phyloP scores from a whole-genome alignment of 2,797 vertebrate genomes.

The Coendou prehensilis region DNA sequence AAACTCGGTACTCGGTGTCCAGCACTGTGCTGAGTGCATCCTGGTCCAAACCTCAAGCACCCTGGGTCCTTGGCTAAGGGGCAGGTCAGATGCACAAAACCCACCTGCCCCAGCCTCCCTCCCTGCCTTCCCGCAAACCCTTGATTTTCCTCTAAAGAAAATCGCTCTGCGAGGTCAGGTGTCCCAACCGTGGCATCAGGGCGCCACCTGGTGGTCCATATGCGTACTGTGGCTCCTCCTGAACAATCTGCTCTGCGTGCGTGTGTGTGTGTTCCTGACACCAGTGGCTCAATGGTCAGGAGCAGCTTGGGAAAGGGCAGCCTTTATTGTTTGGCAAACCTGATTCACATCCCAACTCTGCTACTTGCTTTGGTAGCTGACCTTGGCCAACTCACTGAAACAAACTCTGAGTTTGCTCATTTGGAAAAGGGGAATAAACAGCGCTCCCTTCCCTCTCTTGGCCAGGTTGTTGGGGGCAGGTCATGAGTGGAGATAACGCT shows the following conservation, averaged over 20 bases:
- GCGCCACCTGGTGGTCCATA: slow-evolving; percentile 64
- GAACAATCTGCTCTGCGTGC: neutral
- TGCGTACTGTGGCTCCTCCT: neutral
- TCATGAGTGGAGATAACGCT: neutral
- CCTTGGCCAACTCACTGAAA: neutral
- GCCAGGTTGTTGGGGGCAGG: neutral
- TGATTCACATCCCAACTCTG: neutral
- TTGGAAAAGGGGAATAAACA: neutral
- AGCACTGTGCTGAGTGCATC: neutral
- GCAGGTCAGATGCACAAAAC: rapidly evolving
- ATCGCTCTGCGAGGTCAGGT: rapidly evolving
- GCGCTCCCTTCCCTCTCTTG: neutral
- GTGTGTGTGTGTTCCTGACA: neutral
- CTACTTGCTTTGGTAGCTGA: neutral
- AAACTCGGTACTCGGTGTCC: neutral
- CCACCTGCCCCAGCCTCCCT: rapidly evolving
- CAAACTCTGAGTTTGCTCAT: neutral
- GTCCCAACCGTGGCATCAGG: neutral
- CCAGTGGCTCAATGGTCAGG: neutral
- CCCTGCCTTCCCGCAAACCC: rapidly evolving
- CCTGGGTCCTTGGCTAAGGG: neutral
- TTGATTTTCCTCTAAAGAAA: neutral
- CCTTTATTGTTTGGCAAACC: neutral
- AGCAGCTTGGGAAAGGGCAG: neutral
- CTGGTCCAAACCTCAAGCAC: neutral